phyloP scores from a whole-genome alignment of 64 coral and sea anemone species.

The Montipora efflorescens region DNA sequence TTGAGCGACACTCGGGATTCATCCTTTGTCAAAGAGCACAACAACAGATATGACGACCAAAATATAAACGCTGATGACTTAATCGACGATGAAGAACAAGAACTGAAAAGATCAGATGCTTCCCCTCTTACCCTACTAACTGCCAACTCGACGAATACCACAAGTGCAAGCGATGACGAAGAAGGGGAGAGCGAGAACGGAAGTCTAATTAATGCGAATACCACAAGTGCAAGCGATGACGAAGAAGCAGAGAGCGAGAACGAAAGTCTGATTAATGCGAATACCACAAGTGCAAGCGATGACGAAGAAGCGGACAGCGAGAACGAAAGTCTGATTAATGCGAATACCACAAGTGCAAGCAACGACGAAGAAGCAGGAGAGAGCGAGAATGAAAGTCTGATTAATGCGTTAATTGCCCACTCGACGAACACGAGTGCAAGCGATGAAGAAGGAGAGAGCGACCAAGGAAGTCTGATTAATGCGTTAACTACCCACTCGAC shows the following conservation, averaged over 20 bases:
- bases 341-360: not conserved
- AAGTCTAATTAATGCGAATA: not conserved
- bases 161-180: not conserved
- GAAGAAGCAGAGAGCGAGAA: too few species aligned
- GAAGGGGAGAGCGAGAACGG: not conserved
- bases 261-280: too few species aligned
- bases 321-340: too few species aligned
- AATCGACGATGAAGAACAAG: not conserved
- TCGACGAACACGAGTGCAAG: too few species aligned
- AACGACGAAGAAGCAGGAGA: not conserved
- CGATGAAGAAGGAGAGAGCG: too few species aligned
- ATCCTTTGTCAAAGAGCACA: not conserved
- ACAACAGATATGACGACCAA: not conserved
- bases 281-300: too few species aligned
- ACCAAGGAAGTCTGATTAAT: too few species aligned
- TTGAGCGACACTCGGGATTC: not conserved
- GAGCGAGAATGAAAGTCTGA: not conserved
- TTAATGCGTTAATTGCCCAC: not conserved
- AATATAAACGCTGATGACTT: not conserved
- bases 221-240: too few species aligned
- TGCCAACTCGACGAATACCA: not conserved
- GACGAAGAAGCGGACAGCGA: too few species aligned
- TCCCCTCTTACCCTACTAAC: not conserved
- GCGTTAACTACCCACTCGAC: not conserved
- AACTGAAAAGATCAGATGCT: not conserved